phyloP scores from a whole-genome alignment of 23 tunicate genomes.

The Styela plicata region DNA sequence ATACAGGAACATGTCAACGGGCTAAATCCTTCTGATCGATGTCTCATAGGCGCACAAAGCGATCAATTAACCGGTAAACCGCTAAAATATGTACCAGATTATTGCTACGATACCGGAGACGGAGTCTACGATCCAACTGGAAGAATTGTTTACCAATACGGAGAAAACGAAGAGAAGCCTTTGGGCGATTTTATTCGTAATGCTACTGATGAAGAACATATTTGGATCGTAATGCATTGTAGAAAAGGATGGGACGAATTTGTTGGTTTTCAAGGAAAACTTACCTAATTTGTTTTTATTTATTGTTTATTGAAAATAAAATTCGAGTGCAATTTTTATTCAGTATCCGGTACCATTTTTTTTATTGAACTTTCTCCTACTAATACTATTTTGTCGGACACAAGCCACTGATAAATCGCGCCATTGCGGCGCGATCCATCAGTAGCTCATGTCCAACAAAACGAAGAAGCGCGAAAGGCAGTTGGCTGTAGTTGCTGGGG shows the following conservation, averaged over 20 bases:
- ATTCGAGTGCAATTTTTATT: too few relatives aligned
- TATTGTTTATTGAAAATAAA: too few relatives aligned
- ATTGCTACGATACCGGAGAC: slow-evolving; percentile 65
- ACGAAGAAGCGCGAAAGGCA: too few relatives aligned
- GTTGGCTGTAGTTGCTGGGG: too few relatives aligned
- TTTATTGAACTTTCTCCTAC: too few relatives aligned
- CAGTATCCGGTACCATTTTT: too few relatives aligned
- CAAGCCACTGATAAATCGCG: too few relatives aligned
- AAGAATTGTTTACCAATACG: slow-evolving; percentile 37
- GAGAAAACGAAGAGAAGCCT: not conserved
- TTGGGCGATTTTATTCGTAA: slow-evolving; percentile 43
- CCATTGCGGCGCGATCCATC: too few relatives aligned
- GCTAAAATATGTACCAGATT: slow-evolving; percentile 34
- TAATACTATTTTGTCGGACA: too few relatives aligned
- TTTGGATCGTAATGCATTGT: slow-evolving; percentile 55
- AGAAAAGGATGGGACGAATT: slow-evolving; percentile 55
- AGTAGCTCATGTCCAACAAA: too few relatives aligned
- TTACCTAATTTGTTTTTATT: too few relatives aligned
- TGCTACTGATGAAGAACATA: slow-evolving; percentile 54
- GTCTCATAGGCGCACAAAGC: slow-evolving; percentile 32
- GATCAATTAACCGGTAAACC: slow-evolving; percentile 41
- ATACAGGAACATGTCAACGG: slow-evolving; percentile 68
- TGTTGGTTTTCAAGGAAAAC: slow-evolving; percentile 50
- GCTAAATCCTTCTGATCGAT: slow-evolving; percentile 40
- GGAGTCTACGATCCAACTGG: slow-evolving; percentile 47